Evolutionary conservation across 2,113 vertebrate genomes (phyloP), one percentile per base, ranked within the genome.

Genomic region (Channa maculata): DNA sequence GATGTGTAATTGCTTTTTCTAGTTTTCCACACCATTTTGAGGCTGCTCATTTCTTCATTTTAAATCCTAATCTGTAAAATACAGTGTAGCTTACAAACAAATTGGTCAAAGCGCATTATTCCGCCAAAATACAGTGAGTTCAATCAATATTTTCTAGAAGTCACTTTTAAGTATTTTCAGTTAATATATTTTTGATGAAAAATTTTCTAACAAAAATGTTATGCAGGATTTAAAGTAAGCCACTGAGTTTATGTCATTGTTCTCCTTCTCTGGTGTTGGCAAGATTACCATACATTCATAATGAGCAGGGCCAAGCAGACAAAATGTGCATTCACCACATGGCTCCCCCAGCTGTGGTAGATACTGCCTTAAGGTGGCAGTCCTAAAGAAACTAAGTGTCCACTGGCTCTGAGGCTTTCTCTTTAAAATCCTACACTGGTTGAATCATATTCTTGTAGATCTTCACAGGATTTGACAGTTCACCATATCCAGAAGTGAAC

Each of bases 241-340:
- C 15, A 8, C n/a, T 15, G n/a, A 24, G 12, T 46, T 49, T 49
- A 24, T 53, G 4, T 33, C 11, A 9, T 33, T 34, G 2, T 53
- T 11, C 8, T 4, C 51, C 2, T 34, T 59, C 59, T 13, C 44
- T 67, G 49, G n/a, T 24, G 24, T 71, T 83, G 46, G n/a, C 14
- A 51, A 67, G 61, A 58, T 83, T 34, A 9, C 38, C 46, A 79
- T 77, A 77, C 79, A 75, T 71, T 77, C 73, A 68, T 83, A 61
- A 88, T 53, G 65, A 68, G 73, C 49, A 61, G 65, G 77, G 65
- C 80, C 79, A 83, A 72, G 79, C 80, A 83, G 63, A 88, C 80
- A 77, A 75, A 65, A 51, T 45, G 82, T 77, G 77, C 79, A 83
- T 75, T 88, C 48, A 12, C 36, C 2, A 44, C 53, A 48, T 61